Percentiles rank a stretch among this genome's conserved stretches.
Conservation (phyloP, 2,888 invertebrate genomes). For the Calephelis perditalis region DNA sequence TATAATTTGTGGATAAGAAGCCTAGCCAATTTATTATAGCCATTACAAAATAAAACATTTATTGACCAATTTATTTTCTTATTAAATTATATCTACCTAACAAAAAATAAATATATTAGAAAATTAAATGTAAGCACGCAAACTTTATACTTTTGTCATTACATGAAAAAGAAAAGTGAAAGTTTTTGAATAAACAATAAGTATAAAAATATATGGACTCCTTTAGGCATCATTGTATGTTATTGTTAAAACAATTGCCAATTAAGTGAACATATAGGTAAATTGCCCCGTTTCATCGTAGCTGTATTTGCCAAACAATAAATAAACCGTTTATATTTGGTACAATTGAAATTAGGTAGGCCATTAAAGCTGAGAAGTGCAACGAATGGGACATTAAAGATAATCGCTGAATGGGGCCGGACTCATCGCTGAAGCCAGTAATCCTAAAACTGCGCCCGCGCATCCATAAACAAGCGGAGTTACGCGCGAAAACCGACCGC, state of each 20-base stretch:
- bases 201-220: too few species aligned
- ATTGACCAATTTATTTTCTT: too few species aligned
- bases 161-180: not conserved
- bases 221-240: not conserved
- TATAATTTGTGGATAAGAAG: too few species aligned
- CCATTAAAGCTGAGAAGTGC: constrained; percentile 58
- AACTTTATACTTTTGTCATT: not conserved
- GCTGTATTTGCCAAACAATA: constrained; percentile 65
- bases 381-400: constrained; percentile 60
- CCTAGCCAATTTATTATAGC: too few species aligned
- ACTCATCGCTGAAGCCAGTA: constrained; percentile 70
- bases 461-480: constrained; percentile 66
- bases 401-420: constrained; percentile 69
- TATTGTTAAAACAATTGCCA: not conserved
- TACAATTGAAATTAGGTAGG: constrained; percentile 75
- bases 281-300: not conserved
- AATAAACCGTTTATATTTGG: constrained; percentile 71
- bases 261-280: not conserved
- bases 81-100: too few species aligned
- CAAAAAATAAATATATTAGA: too few species aligned
- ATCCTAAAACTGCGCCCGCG: constrained; percentile 68
- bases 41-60: too few species aligned
- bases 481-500: constrained; percentile 68
- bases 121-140: not conserved
- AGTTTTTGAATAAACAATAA: too few species aligned